Evolutionary conservation across 2,888 invertebrate species (phyloP).

Genomic region (Ichneumon xanthorius): DNA sequence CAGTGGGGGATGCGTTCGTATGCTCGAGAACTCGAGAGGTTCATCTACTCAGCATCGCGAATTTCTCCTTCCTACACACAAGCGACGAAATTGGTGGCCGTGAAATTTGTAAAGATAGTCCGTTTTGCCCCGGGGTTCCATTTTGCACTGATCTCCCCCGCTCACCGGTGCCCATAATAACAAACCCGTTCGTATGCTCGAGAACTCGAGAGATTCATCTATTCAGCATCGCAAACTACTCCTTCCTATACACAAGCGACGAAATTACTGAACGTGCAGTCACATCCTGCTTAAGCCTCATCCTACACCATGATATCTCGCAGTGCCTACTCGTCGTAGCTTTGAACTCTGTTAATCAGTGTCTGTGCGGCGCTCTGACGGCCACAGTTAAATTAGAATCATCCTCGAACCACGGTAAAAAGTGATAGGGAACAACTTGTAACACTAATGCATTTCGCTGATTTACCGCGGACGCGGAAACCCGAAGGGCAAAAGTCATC

Average conservation of each 20-base stretch:
- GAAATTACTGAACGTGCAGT: slow-evolving; percentile 48
- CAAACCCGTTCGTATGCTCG: slow-evolving; percentile 8
- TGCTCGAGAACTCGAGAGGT: slow-evolving; percentile 12
- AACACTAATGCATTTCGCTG: not conserved
- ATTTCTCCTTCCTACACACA: slow-evolving; percentile 46
- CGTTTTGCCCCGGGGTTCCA: too few relatives aligned
- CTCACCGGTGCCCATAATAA: not conserved
- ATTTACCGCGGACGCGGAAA: not conserved
- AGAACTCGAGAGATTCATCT: slow-evolving; percentile 3
- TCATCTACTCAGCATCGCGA: slow-evolving; percentile 29
- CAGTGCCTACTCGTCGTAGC: slow-evolving; percentile 40
- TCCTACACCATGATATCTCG: slow-evolving; percentile 51
- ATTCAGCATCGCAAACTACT: slow-evolving; percentile 45
- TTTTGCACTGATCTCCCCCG: too few relatives aligned
- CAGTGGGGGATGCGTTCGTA: not conserved
- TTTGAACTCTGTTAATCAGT: slow-evolving; percentile 54
- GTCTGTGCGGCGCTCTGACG: slow-evolving; percentile 38
- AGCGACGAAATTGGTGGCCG: slow-evolving; percentile 50
- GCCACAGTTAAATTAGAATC: slow-evolving; percentile 24
- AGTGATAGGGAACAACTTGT: not conserved
- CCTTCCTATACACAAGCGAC: slow-evolving; percentile 50
- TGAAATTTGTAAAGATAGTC: not conserved
- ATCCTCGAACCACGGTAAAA: not conserved
- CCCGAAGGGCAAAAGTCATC: not conserved
- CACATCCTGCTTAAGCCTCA: slow-evolving; percentile 65